Base-by-base conservation (phyloP, 2,888 invertebrate species). In the Hyles lineata region DNA sequence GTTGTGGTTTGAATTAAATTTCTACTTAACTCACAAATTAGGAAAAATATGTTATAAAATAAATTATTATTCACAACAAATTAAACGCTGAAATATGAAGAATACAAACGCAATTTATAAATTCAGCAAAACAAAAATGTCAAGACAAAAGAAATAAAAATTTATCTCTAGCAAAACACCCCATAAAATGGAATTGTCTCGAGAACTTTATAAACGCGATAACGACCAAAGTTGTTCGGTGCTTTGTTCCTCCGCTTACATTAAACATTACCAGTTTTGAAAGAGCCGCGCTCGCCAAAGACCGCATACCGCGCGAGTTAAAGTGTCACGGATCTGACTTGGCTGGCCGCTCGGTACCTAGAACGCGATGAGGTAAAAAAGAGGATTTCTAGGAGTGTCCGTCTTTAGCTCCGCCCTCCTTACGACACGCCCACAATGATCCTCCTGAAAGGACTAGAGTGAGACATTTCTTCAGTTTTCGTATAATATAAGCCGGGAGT, bases 181-280 rank as follows among this genome's bases (percentile, higher is more conserved):
- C 93, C 88, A 94, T 94, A 94, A 94, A 94, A 92, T 82, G 89
- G 88, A 93, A 93, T 91, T 89, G 92, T 92, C 92, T 92, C 92
- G 89, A 89, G 89, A 93, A 94, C 90, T 94, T 94, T 94, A 93
- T 93, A 94, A 94, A 91, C 89, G 93, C 91, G 94, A 94, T 94
- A 94, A 94, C 94, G 93, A 89, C 93, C 84, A 80, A 94, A 94
- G 93, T 94, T 94, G 92, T 90, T 89, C 92, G 80, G 82, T 85
- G 92, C 92, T 92, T 92, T 92, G 92, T 92, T 93, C 84, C 92
- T 86, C 81, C 85, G 89, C 90, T 92, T 89, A 93, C 89, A 92
- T 93, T 67, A 93, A 92, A 93, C 86, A 86, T 80, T 86, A 72
- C 93, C 89, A 91, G 79, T 73, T 52, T 62, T 72, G 23, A 19